These are phyloP conservation scores for Oscheius sp. DNA, from an alignment of 2,888 invertebrate species.

Conservation along the genomic window DNA sequence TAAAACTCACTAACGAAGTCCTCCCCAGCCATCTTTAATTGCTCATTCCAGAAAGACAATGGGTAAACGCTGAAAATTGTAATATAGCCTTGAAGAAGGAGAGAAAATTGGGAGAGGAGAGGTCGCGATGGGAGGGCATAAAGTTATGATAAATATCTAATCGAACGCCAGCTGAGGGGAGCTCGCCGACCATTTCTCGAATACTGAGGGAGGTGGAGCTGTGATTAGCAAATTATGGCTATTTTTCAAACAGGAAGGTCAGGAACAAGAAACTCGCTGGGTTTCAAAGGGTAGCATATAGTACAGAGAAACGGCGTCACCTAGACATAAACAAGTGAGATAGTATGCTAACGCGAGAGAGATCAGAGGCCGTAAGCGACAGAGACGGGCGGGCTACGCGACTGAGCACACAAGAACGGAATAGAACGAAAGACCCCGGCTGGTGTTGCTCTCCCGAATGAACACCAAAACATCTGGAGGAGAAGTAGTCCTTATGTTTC, in stretches of 20 bases:
- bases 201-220: too few species aligned
- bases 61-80: slow-evolving; percentile 12
- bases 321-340: slow-evolving; percentile 28
- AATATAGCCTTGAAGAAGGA: too few species aligned
- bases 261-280: slow-evolving; percentile 22
- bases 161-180: too few species aligned
- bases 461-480: neutral
- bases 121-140: too few species aligned
- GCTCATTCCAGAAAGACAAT: neutral
- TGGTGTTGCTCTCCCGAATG: neutral
- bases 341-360: slow-evolving; percentile 12
- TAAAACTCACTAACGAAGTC: slow-evolving; percentile 9
- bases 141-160: too few species aligned
- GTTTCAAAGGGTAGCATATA: slow-evolving; percentile 29
- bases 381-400: slow-evolving; percentile 28
- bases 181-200: too few species aligned
- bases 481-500: too few species aligned
- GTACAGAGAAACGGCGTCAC: slow-evolving; percentile 29
- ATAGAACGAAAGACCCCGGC: slow-evolving; percentile 6
- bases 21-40: neutral
- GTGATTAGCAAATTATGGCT: too few species aligned
- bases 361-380: slow-evolving; percentile 10
- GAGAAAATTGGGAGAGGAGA: too few species aligned
- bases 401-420: slow-evolving; percentile 27
- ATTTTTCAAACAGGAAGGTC: slow-evolving; percentile 17